Conservation (phyloP, 1,140 invertebrate species). For the Drosophila funebris region DNA sequence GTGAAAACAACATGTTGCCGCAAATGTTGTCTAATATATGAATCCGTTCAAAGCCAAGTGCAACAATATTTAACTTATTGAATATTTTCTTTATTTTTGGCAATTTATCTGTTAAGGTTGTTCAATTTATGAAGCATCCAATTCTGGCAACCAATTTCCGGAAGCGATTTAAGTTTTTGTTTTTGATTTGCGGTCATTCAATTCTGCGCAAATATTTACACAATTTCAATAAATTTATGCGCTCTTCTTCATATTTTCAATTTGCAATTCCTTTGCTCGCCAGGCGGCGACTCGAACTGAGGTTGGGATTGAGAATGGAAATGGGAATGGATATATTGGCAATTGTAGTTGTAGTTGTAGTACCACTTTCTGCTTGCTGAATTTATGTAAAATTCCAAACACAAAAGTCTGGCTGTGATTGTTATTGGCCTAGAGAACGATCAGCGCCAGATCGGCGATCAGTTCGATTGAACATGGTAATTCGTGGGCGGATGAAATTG, state of each 20-base stretch:
- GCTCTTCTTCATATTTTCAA: conserved; percentile 81
- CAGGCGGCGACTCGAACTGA: conserved; percentile 1
- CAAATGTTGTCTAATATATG: conserved; percentile 38
- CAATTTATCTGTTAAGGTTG: conserved; percentile 6
- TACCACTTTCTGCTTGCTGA: conserved; percentile 43
- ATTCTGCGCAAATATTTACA: conserved; percentile 77
- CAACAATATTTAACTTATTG: not conserved
- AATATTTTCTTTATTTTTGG: conserved; percentile 12
- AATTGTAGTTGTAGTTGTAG: conserved; percentile 7
- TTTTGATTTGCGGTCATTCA: conserved; percentile 46
- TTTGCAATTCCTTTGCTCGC: conserved; percentile 56
- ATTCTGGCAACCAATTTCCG: conserved; percentile 41
- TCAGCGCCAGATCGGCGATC: conserved; percentile 29
- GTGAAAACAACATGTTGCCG: conserved; percentile 52
- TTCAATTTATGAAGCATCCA: conserved; percentile 29
- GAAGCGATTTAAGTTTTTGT: conserved; percentile 12
- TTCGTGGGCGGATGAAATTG: conserved; percentile 74
- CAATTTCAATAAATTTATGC: conserved; percentile 80
- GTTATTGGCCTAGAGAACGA: conserved; percentile 78
- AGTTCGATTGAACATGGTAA: conserved; percentile 27
- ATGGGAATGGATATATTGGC: not conserved
- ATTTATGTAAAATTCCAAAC: conserved; percentile 71
- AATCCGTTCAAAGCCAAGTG: conserved; percentile 5
- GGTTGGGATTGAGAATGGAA: not conserved
- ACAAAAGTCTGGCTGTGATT: conserved; percentile 56